Conservation (phyloP, 2,888 invertebrate species). For the Drosophila planitibia region DNA sequence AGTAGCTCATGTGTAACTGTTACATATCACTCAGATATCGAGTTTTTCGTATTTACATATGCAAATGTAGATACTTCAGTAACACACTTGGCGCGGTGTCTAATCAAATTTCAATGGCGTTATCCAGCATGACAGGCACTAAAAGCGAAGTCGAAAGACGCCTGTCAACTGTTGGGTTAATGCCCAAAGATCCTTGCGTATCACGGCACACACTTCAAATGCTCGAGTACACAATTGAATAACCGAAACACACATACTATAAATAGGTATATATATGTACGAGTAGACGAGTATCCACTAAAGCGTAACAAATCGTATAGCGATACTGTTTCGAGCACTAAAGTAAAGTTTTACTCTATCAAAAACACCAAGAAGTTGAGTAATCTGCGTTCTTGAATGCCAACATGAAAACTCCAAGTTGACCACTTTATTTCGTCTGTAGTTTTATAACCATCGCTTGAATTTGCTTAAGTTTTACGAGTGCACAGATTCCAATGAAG, state of each 20-base stretch:
- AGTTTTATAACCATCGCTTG: conserved; percentile 40
- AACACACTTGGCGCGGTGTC: conserved; percentile 36
- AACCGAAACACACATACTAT: conserved; percentile 12
- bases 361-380: not conserved
- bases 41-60: conserved; percentile 27
- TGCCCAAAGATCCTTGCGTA: conserved; percentile 51
- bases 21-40: conserved; percentile 3
- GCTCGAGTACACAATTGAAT: conserved; percentile 48
- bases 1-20: conserved; percentile 17
- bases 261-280: not conserved
- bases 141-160: conserved; percentile 46
- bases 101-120: conserved; percentile 69
- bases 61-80: conserved; percentile 29
- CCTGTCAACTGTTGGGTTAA: conserved; percentile 30
- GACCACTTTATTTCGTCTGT: conserved; percentile 58
- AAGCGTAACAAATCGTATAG: conserved; percentile 6
- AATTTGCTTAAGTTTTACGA: conserved; percentile 57
- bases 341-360: not conserved
- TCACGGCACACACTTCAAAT: conserved; percentile 46
- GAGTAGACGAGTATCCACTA: not conserved
- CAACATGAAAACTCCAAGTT: conserved; percentile 56
- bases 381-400: conserved; percentile 21
- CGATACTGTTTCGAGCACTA: not conserved
- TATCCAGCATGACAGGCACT: conserved; percentile 64
- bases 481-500: conserved; percentile 55